A percentile compares a stretch with the other conserved stretches of the same genome.
These are phyloP conservation scores for Loris lydekkerianus DNA, from an alignment of 2,797 vertebrate genomes.

Conservation along the genomic window DNA sequence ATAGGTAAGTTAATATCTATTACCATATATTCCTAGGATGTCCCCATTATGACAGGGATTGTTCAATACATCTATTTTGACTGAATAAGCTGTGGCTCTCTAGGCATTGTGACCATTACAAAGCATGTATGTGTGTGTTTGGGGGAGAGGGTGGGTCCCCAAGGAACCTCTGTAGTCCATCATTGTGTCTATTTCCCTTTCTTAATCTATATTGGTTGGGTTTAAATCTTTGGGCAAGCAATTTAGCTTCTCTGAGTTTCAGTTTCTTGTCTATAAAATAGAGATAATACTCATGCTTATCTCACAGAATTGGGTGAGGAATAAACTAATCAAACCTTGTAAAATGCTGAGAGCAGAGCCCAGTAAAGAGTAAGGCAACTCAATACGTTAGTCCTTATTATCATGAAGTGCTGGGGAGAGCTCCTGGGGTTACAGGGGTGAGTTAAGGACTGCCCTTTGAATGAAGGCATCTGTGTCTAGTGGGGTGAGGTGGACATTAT, in stretches of 20 bases:
- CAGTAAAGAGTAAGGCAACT: neutral
- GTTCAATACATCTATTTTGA: neutral
- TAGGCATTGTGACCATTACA: neutral
- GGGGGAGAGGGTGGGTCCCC: neutral
- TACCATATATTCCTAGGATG: neutral
- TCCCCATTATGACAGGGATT: neutral
- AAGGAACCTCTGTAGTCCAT: neutral
- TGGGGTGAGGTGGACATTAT: neutral
- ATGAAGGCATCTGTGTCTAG: neutral
- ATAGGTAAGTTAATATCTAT: neutral
- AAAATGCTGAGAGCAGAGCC: conserved; percentile 11
- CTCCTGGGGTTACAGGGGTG: neutral
- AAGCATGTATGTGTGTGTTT: neutral
- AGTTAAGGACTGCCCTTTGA: neutral
- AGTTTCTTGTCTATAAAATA: conserved; percentile 20
- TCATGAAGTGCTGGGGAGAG: neutral
- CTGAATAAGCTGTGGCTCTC: neutral
- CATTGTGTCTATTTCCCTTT: neutral
- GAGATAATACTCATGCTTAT: neutral
- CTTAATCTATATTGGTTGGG: neutral
- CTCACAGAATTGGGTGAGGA: neutral
- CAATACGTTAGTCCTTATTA: neutral
- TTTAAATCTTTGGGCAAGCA: neutral
- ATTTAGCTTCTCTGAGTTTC: neutral
- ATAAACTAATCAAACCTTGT: conserved; percentile 21